These are phyloP conservation scores for Lasioglossum marginatum DNA, from an alignment of 2,888 invertebrate species.

Conservation along the genomic window DNA sequence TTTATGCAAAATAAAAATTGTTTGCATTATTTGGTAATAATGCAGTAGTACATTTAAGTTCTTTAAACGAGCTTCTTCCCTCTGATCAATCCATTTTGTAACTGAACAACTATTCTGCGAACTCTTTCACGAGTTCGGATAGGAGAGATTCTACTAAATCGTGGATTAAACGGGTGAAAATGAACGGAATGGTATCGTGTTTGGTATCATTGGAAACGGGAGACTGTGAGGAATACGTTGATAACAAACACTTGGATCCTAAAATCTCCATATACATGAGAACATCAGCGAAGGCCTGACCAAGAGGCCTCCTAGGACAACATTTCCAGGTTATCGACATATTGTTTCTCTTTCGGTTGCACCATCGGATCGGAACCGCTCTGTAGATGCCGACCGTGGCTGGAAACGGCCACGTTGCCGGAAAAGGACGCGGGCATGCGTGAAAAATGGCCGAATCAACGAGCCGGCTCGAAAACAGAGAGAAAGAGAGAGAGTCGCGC, in stretches of 20 bases:
- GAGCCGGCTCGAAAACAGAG: conserved; percentile 45
- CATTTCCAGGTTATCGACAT: not conserved
- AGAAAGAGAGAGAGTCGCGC: not conserved
- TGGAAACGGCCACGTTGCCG: conserved; percentile 4
- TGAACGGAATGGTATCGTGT: not conserved
- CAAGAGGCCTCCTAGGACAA: not conserved
- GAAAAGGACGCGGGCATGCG: conserved; percentile 52
- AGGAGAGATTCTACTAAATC: not conserved
- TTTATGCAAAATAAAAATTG: too few species aligned
- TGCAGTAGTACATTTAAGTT: too few species aligned
- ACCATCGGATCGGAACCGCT: conserved; percentile 18
- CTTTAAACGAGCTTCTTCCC: too few species aligned
- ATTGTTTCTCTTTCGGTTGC: not conserved
- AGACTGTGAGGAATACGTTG: not conserved
- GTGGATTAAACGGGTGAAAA: not conserved
- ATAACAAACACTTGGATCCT: not conserved
- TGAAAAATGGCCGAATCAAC: conserved; percentile 64
- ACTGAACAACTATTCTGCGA: not conserved
- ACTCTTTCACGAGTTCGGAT: not conserved
- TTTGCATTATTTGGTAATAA: too few species aligned
- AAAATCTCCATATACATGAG: not conserved
- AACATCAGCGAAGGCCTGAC: not conserved
- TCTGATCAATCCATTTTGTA: too few species aligned
- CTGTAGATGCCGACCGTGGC: conserved; percentile 10
- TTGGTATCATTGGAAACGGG: not conserved